Evolutionary conservation across 2,113 vertebrate genomes (phyloP), one percentile per base, ranked within the genome.

Genomic region (Trematomus loennbergii): DNA sequence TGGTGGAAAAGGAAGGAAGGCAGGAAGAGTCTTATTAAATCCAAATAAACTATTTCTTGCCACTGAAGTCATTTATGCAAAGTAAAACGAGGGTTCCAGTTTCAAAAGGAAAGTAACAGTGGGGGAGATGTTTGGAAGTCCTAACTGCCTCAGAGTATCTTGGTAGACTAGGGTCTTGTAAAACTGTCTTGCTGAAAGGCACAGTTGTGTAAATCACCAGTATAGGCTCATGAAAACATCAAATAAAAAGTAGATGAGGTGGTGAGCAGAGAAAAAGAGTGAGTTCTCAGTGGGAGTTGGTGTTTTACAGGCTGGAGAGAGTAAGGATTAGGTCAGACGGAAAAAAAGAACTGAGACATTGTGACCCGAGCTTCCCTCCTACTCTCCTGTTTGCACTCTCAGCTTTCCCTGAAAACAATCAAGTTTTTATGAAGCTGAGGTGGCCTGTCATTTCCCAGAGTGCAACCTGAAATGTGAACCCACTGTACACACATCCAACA

Each of bases 371-470:
- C 6, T 50, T 61, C 17, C 7, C 55, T 58, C 46, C 18, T n/a
- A 7, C 58, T 87, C 49, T 5, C 40, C 60, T 69, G 22, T 72
- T 52, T 3, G 48, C 46, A 20, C 63, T 18, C 60, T 75, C 54
- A 62, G 50, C 11, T 74, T 69, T 22, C 57, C 52, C 20, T 18
- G 43, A 64, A 74, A 53, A 84, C 70, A 72, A 78, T 78, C 40
- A 74, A 20, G 59, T 68, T 78, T 74, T 82, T 60, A 82, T 78
- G 59, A 82, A 81, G 63, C 75, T 40, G 18, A 43, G 25, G 53
- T 53, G 43, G 40, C 29, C 20, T 55, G 60, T 70, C 57, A 75
- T 65, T 84, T 84, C 18, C 49, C 25, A 70, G 74, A 79, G 70
- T 43, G 52, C 67, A 65, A 40, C 33, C 57, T 82, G 69, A 69